Conservation (phyloP, 2,797 vertebrate genomes). For the Alauda arvensis region DNA sequence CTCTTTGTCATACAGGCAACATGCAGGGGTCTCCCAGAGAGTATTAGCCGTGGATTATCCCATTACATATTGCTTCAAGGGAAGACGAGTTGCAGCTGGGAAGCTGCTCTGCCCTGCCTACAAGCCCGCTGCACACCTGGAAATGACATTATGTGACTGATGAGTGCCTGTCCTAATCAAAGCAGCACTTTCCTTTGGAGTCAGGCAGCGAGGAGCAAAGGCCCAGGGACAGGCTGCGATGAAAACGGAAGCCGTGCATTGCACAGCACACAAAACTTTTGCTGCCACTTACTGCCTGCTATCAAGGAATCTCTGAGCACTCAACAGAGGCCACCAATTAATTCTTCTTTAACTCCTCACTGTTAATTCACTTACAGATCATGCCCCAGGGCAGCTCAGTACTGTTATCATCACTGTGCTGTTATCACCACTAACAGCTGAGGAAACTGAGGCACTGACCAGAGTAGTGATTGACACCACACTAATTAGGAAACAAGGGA, state of each 20-base stretch:
- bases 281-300: fast-evolving
- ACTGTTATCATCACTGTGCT: not conserved
- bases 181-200: not conserved
- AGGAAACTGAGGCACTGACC: conserved; percentile 45
- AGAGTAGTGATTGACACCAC: not conserved
- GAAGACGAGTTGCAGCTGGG: not conserved
- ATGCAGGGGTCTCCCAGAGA: not conserved
- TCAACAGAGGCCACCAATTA: not conserved
- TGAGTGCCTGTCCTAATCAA: not conserved
- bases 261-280: not conserved
- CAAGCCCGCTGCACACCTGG: not conserved
- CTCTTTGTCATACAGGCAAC: not conserved
- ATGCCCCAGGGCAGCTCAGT: not conserved
- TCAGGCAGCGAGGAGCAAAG: not conserved
- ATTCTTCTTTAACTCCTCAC: not conserved
- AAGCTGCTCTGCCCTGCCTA: not conserved
- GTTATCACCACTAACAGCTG: not conserved
- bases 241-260: not conserved
- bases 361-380: not conserved
- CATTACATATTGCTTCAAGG: not conserved
- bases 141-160: not conserved
- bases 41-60: not conserved
- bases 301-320: not conserved
- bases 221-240: not conserved
- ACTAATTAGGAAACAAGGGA: not conserved